Evolutionary conservation across 1,140 invertebrate genomes (phyloP).

Genomic region (Drosophila kohkoa): DNA sequence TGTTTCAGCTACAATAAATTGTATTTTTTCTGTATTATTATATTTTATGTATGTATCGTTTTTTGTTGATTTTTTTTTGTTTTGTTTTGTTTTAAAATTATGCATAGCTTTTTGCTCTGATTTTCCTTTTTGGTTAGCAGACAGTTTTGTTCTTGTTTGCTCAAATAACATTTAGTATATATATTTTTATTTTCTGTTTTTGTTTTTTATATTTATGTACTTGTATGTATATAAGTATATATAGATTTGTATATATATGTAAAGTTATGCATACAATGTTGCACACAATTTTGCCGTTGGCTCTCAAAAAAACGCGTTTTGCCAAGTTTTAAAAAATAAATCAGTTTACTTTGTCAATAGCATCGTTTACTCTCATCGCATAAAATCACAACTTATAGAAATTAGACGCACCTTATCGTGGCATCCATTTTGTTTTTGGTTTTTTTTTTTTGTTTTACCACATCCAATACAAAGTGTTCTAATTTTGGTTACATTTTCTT

Average conservation of each 20-base stretch:
- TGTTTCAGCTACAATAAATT: constrained; percentile 64
- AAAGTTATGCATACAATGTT: constrained; percentile 63
- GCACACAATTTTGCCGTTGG: constrained; percentile 64
- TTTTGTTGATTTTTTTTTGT: too few species aligned
- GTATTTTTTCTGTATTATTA: constrained; percentile 48
- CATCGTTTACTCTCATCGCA: constrained; percentile 56
- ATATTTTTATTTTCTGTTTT: constrained; percentile 50
- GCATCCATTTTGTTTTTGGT: constrained; percentile 3
- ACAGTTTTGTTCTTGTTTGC: constrained; percentile 62
- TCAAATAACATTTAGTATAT: constrained; percentile 80
- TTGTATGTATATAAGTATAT: constrained; percentile 43
- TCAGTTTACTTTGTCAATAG: constrained; percentile 76
- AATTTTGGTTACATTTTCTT: constrained; percentile 40
- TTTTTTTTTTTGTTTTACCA: neutral
- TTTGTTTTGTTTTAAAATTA: constrained; percentile 62
- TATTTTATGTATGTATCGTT: constrained; percentile 46
- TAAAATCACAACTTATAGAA: constrained; percentile 80
- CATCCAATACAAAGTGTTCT: constrained; percentile 46
- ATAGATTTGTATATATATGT: constrained; percentile 69
- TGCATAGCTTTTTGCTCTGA: constrained; percentile 57
- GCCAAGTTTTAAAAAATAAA: constrained; percentile 79
- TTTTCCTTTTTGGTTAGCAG: constrained; percentile 44
- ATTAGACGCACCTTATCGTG: constrained; percentile 64
- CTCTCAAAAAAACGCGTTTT: constrained; percentile 68
- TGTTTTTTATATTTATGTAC: constrained; percentile 39